phyloP scores from a whole-genome alignment of 1,140 invertebrate genomes.

The Bactericera cockerelli region DNA sequence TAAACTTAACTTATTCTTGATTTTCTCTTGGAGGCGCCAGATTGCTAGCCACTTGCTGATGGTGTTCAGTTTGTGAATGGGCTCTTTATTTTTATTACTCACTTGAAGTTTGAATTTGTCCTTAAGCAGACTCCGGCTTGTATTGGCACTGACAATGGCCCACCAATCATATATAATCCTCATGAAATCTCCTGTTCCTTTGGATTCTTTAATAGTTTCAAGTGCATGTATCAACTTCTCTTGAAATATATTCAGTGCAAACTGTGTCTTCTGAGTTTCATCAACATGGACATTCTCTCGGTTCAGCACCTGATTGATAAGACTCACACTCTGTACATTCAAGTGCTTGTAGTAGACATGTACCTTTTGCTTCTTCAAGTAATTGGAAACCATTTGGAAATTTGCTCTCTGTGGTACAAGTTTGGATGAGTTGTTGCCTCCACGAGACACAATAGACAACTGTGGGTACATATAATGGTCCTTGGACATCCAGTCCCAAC shows the following conservation, averaged over 20 bases:
- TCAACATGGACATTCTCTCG: neutral
- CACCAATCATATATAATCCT: neutral
- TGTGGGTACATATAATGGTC: neutral
- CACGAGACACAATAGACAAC: neutral
- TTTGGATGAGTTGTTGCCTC: neutral
- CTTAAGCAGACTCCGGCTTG: neutral
- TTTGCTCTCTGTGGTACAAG: neutral
- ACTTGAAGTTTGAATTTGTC: neutral
- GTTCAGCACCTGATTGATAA: neutral
- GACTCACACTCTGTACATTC: neutral
- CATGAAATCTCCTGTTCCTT: neutral
- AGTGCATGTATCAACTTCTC: neutral
- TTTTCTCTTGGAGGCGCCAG: neutral
- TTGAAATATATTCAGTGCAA: neutral
- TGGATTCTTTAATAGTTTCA: neutral
- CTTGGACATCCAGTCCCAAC: constrained; percentile 4
- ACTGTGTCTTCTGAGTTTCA: neutral
- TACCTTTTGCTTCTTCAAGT: neutral
- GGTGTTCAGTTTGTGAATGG: neutral
- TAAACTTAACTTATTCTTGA: neutral
- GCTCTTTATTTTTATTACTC: neutral
- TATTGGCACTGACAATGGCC: neutral
- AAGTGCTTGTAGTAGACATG: constrained; percentile 2
- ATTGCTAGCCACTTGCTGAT: neutral
- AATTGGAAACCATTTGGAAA: neutral